phyloP scores from a whole-genome alignment of 2,113 vertebrate species.

The Oryzias javanicus region DNA sequence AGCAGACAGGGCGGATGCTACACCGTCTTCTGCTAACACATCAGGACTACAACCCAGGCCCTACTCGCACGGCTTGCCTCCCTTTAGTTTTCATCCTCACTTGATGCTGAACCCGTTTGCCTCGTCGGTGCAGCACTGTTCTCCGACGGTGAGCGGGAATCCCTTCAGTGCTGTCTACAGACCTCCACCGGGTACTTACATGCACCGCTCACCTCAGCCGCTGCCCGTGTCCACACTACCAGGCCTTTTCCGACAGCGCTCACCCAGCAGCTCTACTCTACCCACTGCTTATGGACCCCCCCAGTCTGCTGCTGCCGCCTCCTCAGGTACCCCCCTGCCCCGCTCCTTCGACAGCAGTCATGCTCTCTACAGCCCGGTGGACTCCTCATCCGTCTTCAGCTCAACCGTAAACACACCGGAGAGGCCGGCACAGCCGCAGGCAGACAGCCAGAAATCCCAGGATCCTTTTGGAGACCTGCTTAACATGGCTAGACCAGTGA shows the following conservation, averaged over 20 bases:
- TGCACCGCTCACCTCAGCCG: constrained; percentile 69
- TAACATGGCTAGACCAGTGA: constrained; percentile 79
- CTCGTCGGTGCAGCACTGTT: constrained; percentile 74
- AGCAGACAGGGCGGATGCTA: constrained; percentile 16
- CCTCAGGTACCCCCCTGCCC: constrained; percentile 36
- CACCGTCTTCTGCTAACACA: constrained; percentile 42
- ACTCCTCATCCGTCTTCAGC: constrained; percentile 54
- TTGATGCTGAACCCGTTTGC: constrained; percentile 85
- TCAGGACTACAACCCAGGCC: constrained; percentile 68
- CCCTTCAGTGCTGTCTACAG: constrained; percentile 79
- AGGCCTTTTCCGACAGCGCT: constrained; percentile 80
- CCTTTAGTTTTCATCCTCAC: constrained; percentile 70
- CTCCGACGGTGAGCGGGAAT: constrained; percentile 75
- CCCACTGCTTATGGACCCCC: constrained; percentile 34
- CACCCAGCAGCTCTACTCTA: constrained; percentile 68
- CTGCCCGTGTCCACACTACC: constrained; percentile 77
- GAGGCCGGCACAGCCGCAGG: constrained; percentile 68
- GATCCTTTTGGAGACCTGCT: constrained; percentile 94
- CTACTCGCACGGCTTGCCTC: constrained; percentile 65
- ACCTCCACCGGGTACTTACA: constrained; percentile 71
- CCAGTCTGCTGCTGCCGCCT: constrained; percentile 33
- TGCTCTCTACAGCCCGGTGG: constrained; percentile 59
- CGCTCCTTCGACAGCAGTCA: constrained; percentile 73
- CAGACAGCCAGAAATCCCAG: constrained; percentile 66
- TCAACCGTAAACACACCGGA: constrained; percentile 65